These are phyloP conservation scores for Tetheella fluctuosa DNA, from an alignment of 2,888 invertebrate species.

Conservation along the genomic window DNA sequence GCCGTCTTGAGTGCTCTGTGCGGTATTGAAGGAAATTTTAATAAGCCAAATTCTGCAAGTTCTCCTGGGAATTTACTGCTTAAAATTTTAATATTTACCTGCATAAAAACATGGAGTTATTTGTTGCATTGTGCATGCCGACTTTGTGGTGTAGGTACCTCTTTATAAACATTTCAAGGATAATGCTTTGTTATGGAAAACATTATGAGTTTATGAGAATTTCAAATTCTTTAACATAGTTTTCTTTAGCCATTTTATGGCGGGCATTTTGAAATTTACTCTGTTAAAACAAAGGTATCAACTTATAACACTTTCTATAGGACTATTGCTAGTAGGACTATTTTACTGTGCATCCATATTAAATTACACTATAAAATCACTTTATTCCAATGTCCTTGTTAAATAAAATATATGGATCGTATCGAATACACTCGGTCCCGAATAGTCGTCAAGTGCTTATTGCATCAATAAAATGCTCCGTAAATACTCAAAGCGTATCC, in stretches of 20 bases:
- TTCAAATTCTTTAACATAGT: too few species aligned
- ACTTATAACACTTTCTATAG: too few species aligned
- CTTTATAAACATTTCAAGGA: neutral
- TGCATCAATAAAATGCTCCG: constrained; percentile 72
- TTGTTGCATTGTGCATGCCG: constrained; percentile 15
- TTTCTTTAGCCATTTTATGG: too few species aligned
- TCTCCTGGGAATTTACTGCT: constrained; percentile 43
- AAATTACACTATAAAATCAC: neutral
- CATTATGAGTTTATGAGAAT: too few species aligned
- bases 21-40: constrained; percentile 55
- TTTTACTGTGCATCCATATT: neutral
- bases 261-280: too few species aligned
- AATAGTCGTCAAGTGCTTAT: constrained; percentile 63
- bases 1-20: constrained; percentile 34
- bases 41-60: constrained; percentile 48
- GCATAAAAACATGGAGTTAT: constrained; percentile 24
- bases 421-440: constrained; percentile 25
- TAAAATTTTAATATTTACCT: constrained; percentile 44
- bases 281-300: too few species aligned
- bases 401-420: constrained; percentile 13
- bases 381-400: neutral
- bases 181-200: neutral
- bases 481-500: constrained; percentile 60
- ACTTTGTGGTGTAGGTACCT: neutral
- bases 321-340: too few species aligned